These are phyloP conservation scores for Eilema depressum DNA, from an alignment of 2,888 invertebrate species.

Conservation along the genomic window DNA sequence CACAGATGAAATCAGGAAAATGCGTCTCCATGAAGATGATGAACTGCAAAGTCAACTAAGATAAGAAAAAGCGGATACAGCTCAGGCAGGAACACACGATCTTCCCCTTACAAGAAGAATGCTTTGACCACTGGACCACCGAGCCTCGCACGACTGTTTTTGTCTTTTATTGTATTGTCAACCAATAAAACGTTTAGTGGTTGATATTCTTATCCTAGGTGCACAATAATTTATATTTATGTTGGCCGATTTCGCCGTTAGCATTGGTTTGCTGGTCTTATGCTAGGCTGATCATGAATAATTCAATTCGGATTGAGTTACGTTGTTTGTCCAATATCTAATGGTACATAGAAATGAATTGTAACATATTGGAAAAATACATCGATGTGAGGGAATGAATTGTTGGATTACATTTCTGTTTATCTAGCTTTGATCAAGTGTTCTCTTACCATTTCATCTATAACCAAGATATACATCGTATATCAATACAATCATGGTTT, in stretches of 20 bases:
- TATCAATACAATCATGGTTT: too few species aligned
- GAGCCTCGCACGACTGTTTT: too few species aligned
- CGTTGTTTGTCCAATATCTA: constrained; percentile 16
- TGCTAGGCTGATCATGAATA: constrained; percentile 15
- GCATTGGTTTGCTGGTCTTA: constrained; percentile 10
- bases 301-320: constrained; percentile 16
- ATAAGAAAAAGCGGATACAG: too few species aligned
- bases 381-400: constrained; percentile 11
- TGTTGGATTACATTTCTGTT: not conserved
- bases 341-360: constrained; percentile 15
- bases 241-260: not conserved
- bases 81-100: too few species aligned
- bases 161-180: not conserved
- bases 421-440: not conserved
- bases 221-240: constrained; percentile 9
- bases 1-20: too few species aligned
- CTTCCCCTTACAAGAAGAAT: too few species aligned
- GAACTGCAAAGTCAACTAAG: too few species aligned
- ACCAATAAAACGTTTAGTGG: not conserved
- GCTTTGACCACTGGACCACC: too few species aligned
- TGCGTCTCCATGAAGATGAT: too few species aligned
- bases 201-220: not conserved
- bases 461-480: too few species aligned
- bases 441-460: not conserved
- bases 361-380: constrained; percentile 15